Percentiles rank a stretch among this genome's conserved stretches.
Evolutionary conservation across 1,140 invertebrate species (phyloP).

Genomic region (Zaprionus africanus): DNA sequence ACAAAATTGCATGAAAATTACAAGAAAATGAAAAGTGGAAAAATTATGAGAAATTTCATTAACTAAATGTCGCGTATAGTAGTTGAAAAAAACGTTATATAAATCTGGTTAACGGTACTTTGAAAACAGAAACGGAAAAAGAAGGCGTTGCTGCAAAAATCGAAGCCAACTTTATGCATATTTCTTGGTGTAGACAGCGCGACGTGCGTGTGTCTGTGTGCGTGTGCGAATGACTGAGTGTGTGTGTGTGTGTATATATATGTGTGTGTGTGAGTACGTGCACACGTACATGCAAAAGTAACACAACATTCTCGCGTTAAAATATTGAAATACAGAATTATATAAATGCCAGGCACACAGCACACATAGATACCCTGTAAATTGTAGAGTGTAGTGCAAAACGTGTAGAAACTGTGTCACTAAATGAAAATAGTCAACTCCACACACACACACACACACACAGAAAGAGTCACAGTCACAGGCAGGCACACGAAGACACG

Average conservation of each 20-base stretch:
- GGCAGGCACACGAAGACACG: constrained; percentile 8
- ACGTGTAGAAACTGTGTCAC: background rate
- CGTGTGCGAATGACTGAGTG: constrained; percentile 22
- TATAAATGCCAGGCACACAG: constrained; percentile 2
- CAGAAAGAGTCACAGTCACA: background rate
- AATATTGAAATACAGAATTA: constrained; percentile 13
- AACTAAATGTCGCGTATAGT: background rate
- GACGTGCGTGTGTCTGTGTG: constrained; percentile 16
- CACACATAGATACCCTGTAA: background rate
- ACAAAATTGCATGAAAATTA: constrained; percentile 13
- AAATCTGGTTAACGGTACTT: background rate
- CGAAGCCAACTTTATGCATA: constrained; percentile 59
- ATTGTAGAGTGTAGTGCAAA: background rate
- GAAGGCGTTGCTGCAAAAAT: constrained; percentile 66
- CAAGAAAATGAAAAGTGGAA: background rate
- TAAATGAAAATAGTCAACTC: background rate
- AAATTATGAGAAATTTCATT: constrained; percentile 10
- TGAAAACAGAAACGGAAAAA: constrained; percentile 24
- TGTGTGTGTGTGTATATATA: constrained; percentile 28
- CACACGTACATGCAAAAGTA: background rate
- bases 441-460: constrained; percentile 4
- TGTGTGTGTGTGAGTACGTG: constrained; percentile 23
- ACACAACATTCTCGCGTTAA: constrained; percentile 11
- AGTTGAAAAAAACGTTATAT: constrained; percentile 14
- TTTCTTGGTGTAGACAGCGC: constrained; percentile 68